These are phyloP conservation scores for Alosa alosa DNA, from an alignment of 2,113 vertebrate genomes.

Conservation along the genomic window DNA sequence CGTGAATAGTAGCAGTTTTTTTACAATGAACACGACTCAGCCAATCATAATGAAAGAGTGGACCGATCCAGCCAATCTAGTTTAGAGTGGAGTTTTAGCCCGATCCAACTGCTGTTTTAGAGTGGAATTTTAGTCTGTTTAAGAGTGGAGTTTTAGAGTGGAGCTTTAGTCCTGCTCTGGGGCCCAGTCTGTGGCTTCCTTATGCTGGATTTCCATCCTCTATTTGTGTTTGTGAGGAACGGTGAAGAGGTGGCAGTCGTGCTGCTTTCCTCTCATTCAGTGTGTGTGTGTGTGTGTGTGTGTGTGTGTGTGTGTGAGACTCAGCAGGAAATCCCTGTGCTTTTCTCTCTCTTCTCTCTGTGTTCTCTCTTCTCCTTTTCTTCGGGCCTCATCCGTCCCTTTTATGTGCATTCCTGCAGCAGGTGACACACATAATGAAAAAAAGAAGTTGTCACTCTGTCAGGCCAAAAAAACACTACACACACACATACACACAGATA, in stretches of 20 bases:
- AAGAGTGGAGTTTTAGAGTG: too few relatives aligned
- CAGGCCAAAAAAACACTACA: not conserved
- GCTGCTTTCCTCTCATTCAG: not conserved
- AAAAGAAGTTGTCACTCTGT: not conserved
- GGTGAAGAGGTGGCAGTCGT: not conserved
- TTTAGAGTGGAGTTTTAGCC: too few relatives aligned
- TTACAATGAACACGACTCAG: too few relatives aligned
- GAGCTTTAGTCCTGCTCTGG: too few relatives aligned
- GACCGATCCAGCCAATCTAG: too few relatives aligned
- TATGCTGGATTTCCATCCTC: not conserved
- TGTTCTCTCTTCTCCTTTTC: not conserved
- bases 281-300: not conserved
- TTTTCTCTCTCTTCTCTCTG: not conserved
- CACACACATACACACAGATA: not conserved
- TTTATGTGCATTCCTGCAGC: not conserved
- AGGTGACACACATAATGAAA: conserved; percentile 3
- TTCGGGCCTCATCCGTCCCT: not conserved
- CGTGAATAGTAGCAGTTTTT: too few relatives aligned
- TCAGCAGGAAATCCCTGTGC: not conserved
- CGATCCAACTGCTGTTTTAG: too few relatives aligned
- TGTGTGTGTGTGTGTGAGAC: not conserved
- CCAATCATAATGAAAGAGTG: too few relatives aligned
- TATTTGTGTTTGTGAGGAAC: not conserved
- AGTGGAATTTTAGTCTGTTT: too few relatives aligned
- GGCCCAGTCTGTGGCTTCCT: too few relatives aligned